phyloP scores from a whole-genome alignment of 2,888 invertebrate species.

The Linyphia triangularis region DNA sequence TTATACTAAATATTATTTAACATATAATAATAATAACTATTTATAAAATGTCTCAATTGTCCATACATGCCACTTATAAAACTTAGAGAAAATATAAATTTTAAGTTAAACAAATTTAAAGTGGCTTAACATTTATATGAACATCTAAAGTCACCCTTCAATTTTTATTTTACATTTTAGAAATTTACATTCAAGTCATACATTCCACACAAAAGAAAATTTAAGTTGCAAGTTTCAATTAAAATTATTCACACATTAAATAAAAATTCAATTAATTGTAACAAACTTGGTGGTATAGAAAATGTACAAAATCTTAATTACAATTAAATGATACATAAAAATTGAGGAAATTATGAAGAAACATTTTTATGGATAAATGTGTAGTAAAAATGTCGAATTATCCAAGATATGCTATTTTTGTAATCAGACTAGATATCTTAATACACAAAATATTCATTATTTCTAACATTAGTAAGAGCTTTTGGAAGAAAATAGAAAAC shows the following conservation, averaged over 20 bases:
- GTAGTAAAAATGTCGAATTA: neutral
- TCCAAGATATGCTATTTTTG: neutral
- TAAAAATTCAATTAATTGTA: neutral
- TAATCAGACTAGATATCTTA: conserved; percentile 8
- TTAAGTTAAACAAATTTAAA: too few relatives aligned
- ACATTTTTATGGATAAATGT: too few relatives aligned
- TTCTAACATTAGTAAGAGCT: neutral
- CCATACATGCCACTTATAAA: neutral
- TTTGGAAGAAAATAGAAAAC: conserved; percentile 17
- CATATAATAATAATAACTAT: neutral
- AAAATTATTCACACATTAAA: neutral
- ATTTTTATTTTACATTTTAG: neutral
- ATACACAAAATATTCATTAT: neutral
- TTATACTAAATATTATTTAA: neutral
- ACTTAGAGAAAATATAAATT: neutral
- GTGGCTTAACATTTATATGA: neutral
- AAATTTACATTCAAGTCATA: neutral
- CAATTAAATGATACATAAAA: too few relatives aligned
- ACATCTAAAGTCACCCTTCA: too few relatives aligned
- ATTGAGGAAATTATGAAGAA: too few relatives aligned
- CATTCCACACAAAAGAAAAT: neutral
- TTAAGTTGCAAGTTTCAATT: neutral
- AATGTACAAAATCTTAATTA: too few relatives aligned
- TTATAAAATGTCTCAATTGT: neutral
- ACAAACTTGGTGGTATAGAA: neutral